Evolutionary conservation across 2,888 invertebrate genomes (phyloP).

Genomic region (Brachyptera putata): DNA sequence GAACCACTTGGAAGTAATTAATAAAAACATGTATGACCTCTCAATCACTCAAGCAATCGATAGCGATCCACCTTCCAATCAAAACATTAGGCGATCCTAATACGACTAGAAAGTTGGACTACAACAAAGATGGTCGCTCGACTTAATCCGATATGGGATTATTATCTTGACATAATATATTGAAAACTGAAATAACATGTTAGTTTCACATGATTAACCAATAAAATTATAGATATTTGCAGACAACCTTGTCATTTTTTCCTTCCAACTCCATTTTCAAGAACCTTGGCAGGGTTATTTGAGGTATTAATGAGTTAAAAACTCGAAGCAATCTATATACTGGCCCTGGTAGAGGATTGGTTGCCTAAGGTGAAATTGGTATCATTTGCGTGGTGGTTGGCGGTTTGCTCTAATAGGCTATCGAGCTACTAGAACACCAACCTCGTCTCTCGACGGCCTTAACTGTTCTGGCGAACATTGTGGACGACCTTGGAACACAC

Average conservation of each 20-base stretch:
- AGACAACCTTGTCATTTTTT: constrained; percentile 4
- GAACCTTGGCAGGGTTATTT: background rate
- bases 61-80: no score
- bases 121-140: no score
- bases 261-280: background rate
- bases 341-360: constrained; percentile 1
- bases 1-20: no score
- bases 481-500: constrained; percentile 4
- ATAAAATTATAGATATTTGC: background rate
- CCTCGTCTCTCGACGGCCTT: no score
- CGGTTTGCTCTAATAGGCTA: background rate
- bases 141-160: no score
- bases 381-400: background rate
- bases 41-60: no score
- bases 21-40: no score
- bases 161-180: no score
- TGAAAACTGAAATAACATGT: background rate
- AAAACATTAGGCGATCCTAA: no score
- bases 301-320: background rate
- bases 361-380: background rate
- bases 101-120: no score
- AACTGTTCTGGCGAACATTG: background rate
- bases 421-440: no score
- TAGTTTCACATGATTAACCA: no score
- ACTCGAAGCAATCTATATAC: constrained; percentile 1